Evolutionary conservation across 2,113 vertebrate species (phyloP), one percentile per base, ranked within the genome.

Genomic region (Cathartes aura): DNA sequence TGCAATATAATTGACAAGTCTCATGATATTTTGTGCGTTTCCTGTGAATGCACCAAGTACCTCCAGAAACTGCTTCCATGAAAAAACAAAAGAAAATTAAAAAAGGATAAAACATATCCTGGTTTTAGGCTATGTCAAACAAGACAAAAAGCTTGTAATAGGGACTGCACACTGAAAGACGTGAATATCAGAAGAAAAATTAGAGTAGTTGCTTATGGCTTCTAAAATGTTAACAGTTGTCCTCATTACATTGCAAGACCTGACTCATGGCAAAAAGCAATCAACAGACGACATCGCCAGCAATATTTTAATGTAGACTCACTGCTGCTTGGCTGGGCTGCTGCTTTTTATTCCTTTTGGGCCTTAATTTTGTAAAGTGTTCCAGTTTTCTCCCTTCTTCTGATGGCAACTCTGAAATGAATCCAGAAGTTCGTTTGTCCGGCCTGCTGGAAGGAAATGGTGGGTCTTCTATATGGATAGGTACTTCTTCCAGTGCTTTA

Each of bases 311-410:
- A 96, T 15, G 48, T 30, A 81, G 70, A 99, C 99, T 99, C 96
- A 99, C 99, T 90, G 99, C 98, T 26, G 99, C 97, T 98, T 99
- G 99, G 62, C 98, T 99, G 47, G 99, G 99, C 38, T 99, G 98
- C 55, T 96, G 99, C 90, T 99, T 99, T 96, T 99, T 99, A 97
- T 99, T 99, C 80, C 99, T 98, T 72, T 99, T 99, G 30, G 99
- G 99, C 73, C 99, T 98, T 45, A 99, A 96, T 97, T 99, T 99
- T 94, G 99, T 99, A 60, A 99, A 99, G 90, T 99, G 99, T 84
- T 99, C 99, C 52, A 99, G 98, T 94, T 99, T 99, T 92, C 98
- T 99, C 24, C 98, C 99, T 89, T 99, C 99, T 91, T 99, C 99
- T 0, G 99, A 99, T 3, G 99, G 99, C 63, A 99, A 96, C 87